A percentile compares a stretch with the other conserved stretches of the same genome.
Conservation (phyloP, 2,888 invertebrate species). For the Pterostichus niger region DNA sequence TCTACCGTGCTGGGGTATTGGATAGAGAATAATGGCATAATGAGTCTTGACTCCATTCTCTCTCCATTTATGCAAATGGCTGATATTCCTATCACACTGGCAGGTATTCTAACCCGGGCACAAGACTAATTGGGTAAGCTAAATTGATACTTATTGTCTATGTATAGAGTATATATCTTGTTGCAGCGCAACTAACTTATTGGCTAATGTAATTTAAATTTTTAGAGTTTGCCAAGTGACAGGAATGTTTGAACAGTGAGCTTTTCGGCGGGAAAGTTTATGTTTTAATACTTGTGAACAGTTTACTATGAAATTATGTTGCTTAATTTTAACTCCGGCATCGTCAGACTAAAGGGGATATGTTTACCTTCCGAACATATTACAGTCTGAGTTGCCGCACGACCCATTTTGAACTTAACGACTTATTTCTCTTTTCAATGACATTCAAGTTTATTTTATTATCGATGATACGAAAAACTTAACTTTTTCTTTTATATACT, state of each 20-base stretch:
- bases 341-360: too few relatives aligned
- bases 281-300: not conserved
- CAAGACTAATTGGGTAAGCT: slow-evolving; percentile 51
- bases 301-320: not conserved
- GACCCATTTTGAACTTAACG: too few relatives aligned
- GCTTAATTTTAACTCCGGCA: not conserved
- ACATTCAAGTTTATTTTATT: too few relatives aligned
- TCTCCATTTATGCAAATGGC: slow-evolving; percentile 61
- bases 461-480: too few relatives aligned
- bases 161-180: not conserved
- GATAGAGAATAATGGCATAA: slow-evolving; percentile 60
- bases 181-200: not conserved
- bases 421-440: too few relatives aligned
- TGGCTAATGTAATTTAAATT: slow-evolving; percentile 14
- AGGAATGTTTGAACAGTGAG: not conserved
- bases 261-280: slow-evolving; percentile 3
- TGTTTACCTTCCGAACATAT: too few relatives aligned
- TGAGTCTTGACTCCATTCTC: slow-evolving; percentile 62
- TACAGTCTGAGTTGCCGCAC: too few relatives aligned
- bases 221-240: slow-evolving; percentile 20
- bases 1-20: slow-evolving; percentile 35
- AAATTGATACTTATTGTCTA: slow-evolving; percentile 62
- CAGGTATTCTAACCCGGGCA: slow-evolving; percentile 23
- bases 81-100: slow-evolving; percentile 37
- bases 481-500: too few relatives aligned